Conservation (phyloP, 1,140 invertebrate genomes). For the Drosophila ambigua region DNA sequence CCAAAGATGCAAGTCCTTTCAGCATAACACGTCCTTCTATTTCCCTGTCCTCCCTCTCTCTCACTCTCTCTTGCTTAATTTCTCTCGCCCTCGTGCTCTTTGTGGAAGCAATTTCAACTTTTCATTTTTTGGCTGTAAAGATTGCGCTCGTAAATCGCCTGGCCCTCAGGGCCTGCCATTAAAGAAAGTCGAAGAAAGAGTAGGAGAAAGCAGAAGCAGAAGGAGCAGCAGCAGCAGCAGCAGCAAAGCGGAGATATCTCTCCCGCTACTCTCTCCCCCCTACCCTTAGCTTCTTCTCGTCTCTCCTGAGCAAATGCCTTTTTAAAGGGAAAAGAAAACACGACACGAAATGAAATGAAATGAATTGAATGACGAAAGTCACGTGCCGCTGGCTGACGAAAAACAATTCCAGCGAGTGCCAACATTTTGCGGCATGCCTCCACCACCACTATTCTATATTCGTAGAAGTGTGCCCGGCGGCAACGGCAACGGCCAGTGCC, state of each 20-base stretch:
- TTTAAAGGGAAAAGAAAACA: conserved; percentile 29
- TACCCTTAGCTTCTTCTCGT: not conserved
- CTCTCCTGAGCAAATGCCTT: conserved; percentile 1
- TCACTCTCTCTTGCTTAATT: conserved; percentile 16
- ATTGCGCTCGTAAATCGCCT: conserved; percentile 51
- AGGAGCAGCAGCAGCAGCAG: not conserved
- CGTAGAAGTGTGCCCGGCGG: conserved; percentile 18
- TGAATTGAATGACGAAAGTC: conserved; percentile 53
- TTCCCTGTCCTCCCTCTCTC: not conserved
- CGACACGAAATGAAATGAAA: conserved; percentile 39
- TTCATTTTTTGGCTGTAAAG: conserved; percentile 37
- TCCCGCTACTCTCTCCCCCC: too few relatives aligned
- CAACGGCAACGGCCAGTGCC: not conserved
- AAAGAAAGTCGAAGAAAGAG: conserved; percentile 27
- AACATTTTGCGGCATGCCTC: conserved; percentile 53
- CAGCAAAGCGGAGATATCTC: not conserved
- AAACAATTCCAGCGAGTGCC: conserved; percentile 54
- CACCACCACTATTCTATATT: not conserved
- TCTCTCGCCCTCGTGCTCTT: not conserved
- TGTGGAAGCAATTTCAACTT: conserved; percentile 24
- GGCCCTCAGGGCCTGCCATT: conserved; percentile 37
- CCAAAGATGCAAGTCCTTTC: conserved; percentile 13
- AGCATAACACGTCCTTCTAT: not conserved
- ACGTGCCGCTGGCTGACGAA: conserved; percentile 48
- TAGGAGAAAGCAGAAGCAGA: not conserved